Conservation (phyloP, 2,888 invertebrate genomes). For the Monoplex corrugatus region DNA sequence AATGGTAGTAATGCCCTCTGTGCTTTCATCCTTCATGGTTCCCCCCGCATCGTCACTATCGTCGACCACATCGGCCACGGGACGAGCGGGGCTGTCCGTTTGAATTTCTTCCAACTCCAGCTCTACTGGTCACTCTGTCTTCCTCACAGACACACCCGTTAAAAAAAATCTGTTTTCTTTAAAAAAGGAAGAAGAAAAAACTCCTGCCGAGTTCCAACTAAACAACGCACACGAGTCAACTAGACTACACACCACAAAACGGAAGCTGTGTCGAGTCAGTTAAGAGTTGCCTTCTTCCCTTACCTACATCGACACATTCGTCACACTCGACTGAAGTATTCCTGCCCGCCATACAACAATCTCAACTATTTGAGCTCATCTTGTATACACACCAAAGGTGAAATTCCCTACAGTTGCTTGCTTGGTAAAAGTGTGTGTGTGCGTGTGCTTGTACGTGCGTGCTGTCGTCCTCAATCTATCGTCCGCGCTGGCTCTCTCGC, state of each 20-base stretch:
- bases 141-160: background rate
- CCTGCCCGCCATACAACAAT: background rate
- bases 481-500: slow-evolving; percentile 34
- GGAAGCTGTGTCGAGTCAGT: slow-evolving; percentile 24
- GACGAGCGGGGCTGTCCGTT: slow-evolving; percentile 34
- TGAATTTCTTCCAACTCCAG: slow-evolving; percentile 45
- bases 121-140: background rate
- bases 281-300: background rate
- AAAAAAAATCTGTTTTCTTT: background rate
- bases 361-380: slow-evolving; percentile 8
- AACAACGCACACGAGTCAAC: background rate
- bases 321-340: slow-evolving; percentile 27
- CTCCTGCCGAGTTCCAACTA: background rate
- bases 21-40: slow-evolving; percentile 15
- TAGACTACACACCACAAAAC: slow-evolving; percentile 27
- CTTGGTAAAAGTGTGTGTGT: background rate
- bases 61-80: slow-evolving; percentile 16
- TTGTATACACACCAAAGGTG: slow-evolving; percentile 2
- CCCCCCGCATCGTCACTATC: slow-evolving; percentile 48
- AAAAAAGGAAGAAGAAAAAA: too few relatives aligned
- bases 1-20: slow-evolving; percentile 5
- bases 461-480: slow-evolving; percentile 12
- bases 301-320: background rate
- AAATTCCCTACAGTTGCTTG: slow-evolving; percentile 29
- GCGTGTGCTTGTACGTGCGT: background rate